A percentile compares a stretch with the other conserved stretches of the same genome.
These are phyloP conservation scores for Penaeus japonicus DNA, from an alignment of 1,140 invertebrate genomes.

Conservation along the genomic window DNA sequence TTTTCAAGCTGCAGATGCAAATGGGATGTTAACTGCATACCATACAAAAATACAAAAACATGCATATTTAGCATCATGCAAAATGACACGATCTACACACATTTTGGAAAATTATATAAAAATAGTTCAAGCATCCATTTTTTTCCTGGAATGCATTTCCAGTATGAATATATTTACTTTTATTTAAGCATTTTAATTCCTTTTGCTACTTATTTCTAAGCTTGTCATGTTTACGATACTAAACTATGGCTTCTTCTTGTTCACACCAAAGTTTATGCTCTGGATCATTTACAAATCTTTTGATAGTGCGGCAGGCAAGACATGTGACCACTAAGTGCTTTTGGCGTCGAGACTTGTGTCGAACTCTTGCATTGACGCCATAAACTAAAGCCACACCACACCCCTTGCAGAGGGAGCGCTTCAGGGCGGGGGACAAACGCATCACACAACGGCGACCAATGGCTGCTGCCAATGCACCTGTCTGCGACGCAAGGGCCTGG, in stretches of 20 bases:
- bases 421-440: slow-evolving; percentile 24
- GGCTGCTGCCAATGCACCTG: slow-evolving; percentile 25
- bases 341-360: slow-evolving; percentile 26
- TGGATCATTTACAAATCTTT: slow-evolving; percentile 30
- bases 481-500: slow-evolving; percentile 18
- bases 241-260: slow-evolving; percentile 27
- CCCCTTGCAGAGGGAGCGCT: slow-evolving; percentile 39
- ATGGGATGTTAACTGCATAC: too few relatives aligned
- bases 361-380: slow-evolving; percentile 42
- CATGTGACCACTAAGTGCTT: slow-evolving; percentile 45
- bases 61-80: too few relatives aligned
- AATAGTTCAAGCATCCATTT: too few relatives aligned
- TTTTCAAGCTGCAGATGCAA: too few relatives aligned
- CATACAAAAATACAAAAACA: too few relatives aligned
- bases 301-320: slow-evolving; percentile 38
- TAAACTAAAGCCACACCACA: slow-evolving; percentile 37
- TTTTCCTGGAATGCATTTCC: too few relatives aligned
- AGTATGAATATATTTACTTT: too few relatives aligned
- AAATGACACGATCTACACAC: too few relatives aligned
- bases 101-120: too few relatives aligned
- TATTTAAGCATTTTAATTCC: too few relatives aligned
- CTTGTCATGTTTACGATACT: too few relatives aligned
- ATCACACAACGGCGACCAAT: slow-evolving; percentile 43
- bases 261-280: slow-evolving; percentile 43
- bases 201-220: too few relatives aligned